Evolutionary conservation across 2,797 vertebrate genomes (phyloP).

Genomic region (Mormyrus proboscirostris): DNA sequence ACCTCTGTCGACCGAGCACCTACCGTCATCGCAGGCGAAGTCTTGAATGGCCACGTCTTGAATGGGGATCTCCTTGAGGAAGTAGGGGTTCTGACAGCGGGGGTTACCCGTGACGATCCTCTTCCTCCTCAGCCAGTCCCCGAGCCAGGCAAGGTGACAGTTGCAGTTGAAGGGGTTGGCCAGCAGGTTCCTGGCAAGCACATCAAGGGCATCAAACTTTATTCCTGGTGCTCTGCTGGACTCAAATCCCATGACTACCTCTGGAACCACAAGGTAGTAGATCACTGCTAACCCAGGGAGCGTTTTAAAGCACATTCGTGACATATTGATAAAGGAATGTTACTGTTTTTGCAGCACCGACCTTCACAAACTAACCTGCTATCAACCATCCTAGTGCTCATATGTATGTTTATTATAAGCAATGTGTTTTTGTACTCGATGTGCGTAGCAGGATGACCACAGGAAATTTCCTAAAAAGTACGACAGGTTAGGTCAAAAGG

Average conservation of each 20-base stretch:
- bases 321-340: constrained; percentile 2
- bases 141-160: constrained; percentile 92
- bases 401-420: background rate
- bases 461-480: background rate
- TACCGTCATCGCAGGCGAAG: constrained; percentile 95
- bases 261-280: background rate
- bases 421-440: background rate
- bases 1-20: constrained; percentile 30
- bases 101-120: constrained; percentile 95
- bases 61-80: constrained; percentile 96
- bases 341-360: background rate
- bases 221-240: background rate
- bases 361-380: background rate
- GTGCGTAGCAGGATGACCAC: background rate
- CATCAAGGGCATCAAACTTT: background rate
- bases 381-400: background rate
- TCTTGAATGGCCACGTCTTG: constrained; percentile 96
- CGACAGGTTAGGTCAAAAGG: background rate
- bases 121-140: constrained; percentile 92
- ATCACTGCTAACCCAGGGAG: constrained; percentile 3
- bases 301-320: background rate
- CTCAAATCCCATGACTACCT: background rate
- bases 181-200: constrained; percentile 77
- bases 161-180: constrained; percentile 98
- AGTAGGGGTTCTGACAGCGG: constrained; percentile 93